Conservation (phyloP, 1,140 invertebrate genomes). For the Mylabris phalerata region DNA sequence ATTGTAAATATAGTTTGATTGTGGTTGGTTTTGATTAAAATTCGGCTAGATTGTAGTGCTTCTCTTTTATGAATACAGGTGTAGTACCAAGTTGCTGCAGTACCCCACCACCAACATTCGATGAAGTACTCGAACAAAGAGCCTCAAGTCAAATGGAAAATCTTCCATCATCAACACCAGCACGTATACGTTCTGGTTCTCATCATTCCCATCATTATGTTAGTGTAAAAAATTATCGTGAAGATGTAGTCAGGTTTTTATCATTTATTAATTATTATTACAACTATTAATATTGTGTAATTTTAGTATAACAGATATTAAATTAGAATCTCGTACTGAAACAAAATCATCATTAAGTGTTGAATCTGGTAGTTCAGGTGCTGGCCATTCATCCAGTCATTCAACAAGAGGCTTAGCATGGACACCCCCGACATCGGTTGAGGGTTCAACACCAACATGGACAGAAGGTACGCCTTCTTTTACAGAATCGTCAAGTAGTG, state of each 20-base stretch:
- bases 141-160: slow-evolving; percentile 47
- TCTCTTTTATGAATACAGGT: slow-evolving; percentile 31
- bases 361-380: slow-evolving; percentile 49
- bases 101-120: slow-evolving; percentile 82
- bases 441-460: slow-evolving; percentile 94
- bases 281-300: too few species aligned
- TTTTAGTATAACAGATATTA: slow-evolving; percentile 50
- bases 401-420: slow-evolving; percentile 57
- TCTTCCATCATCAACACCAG: slow-evolving; percentile 32
- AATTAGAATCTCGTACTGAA: slow-evolving; percentile 52
- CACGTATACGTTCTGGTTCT: slow-evolving; percentile 5
- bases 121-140: slow-evolving; percentile 60
- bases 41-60: slow-evolving; percentile 32
- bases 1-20: background rate
- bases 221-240: slow-evolving; percentile 32
- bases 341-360: slow-evolving; percentile 66
- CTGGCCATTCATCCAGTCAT: slow-evolving; percentile 34
- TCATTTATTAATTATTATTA: background rate
- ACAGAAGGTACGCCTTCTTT: slow-evolving; percentile 96
- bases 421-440: slow-evolving; percentile 83
- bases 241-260: slow-evolving; percentile 42
- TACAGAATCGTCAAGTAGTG: slow-evolving; percentile 91
- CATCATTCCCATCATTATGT: slow-evolving; percentile 23
- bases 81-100: slow-evolving; percentile 62
- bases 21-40: background rate